Conservation (phyloP, 2,797 vertebrate species). For the Nothura maculosa region DNA sequence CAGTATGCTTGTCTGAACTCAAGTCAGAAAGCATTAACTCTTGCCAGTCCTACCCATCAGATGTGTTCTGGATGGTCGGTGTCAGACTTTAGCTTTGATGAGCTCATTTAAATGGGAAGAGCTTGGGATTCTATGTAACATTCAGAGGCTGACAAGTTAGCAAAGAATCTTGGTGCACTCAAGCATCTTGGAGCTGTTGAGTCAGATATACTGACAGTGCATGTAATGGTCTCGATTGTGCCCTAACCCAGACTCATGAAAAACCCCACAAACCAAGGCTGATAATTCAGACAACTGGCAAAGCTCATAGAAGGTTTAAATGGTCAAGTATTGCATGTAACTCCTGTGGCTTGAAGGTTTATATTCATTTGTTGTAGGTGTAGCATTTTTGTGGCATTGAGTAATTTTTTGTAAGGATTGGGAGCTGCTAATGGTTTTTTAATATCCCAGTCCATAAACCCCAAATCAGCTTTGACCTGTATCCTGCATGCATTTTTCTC, state of each 20-base stretch:
- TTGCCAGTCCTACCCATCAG: neutral
- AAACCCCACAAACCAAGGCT: neutral
- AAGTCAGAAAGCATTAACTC: neutral
- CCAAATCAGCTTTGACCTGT: conserved; percentile 35
- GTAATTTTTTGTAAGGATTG: conserved; percentile 18
- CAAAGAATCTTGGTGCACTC: neutral
- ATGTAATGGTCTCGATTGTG: neutral
- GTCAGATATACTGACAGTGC: neutral
- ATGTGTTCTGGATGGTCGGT: neutral
- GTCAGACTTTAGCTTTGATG: neutral
- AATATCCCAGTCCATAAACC: conserved; percentile 54
- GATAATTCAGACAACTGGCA: neutral
- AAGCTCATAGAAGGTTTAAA: neutral
- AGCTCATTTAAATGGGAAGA: neutral
- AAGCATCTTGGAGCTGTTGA: neutral
- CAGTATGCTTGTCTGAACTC: neutral
- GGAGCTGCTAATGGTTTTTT: conserved; percentile 23
- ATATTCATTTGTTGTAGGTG: neutral
- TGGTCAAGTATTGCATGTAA: neutral
- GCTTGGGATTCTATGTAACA: neutral
- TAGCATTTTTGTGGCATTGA: neutral
- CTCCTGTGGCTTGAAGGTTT: neutral
- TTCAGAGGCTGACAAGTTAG: neutral
- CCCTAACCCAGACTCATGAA: neutral
- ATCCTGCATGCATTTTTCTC: neutral